These are phyloP conservation scores for Eupithecia vulgata DNA, from an alignment of 2,888 invertebrate genomes.

Conservation along the genomic window DNA sequence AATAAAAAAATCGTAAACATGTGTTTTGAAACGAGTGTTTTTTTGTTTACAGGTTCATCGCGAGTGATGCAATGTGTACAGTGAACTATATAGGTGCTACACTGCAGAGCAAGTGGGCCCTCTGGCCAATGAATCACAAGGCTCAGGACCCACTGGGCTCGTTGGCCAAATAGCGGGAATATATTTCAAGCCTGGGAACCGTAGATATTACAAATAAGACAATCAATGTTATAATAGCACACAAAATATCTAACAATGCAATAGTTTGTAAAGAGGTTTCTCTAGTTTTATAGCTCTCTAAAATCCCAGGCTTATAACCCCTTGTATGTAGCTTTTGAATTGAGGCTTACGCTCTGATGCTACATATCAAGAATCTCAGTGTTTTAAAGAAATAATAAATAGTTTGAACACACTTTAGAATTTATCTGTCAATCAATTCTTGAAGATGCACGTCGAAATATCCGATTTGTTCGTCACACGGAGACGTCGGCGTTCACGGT, in stretches of 20 bases:
- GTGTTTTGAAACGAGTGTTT: background rate
- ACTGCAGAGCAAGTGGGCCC: constrained; percentile 57
- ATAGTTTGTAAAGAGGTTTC: constrained; percentile 25
- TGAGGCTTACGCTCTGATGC: constrained; percentile 68
- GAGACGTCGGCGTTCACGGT: constrained; percentile 57
- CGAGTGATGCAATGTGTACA: constrained; percentile 71
- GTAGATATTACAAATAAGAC: constrained; percentile 23
- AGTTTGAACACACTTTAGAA: constrained; percentile 42
- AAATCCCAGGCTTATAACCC: constrained; percentile 34
- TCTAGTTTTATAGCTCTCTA: constrained; percentile 42
- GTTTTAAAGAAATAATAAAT: constrained; percentile 53
- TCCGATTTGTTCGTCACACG: constrained; percentile 36
- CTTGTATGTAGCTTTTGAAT: constrained; percentile 63
- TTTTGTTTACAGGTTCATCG: constrained; percentile 44
- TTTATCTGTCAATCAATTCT: constrained; percentile 33
- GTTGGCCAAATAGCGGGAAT: constrained; percentile 37
- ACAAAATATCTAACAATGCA: constrained; percentile 23
- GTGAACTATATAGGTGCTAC: constrained; percentile 77
- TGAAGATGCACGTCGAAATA: constrained; percentile 36
- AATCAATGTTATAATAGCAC: constrained; percentile 30
- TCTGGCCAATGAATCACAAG: constrained; percentile 13
- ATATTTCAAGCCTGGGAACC: constrained; percentile 27
- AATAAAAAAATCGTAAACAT: background rate
- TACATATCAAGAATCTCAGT: constrained; percentile 81
- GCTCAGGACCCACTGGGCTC: constrained; percentile 30